Evolutionary conservation across 1,140 invertebrate genomes (phyloP).

Genomic region (Aphaenogaster rudis): DNA sequence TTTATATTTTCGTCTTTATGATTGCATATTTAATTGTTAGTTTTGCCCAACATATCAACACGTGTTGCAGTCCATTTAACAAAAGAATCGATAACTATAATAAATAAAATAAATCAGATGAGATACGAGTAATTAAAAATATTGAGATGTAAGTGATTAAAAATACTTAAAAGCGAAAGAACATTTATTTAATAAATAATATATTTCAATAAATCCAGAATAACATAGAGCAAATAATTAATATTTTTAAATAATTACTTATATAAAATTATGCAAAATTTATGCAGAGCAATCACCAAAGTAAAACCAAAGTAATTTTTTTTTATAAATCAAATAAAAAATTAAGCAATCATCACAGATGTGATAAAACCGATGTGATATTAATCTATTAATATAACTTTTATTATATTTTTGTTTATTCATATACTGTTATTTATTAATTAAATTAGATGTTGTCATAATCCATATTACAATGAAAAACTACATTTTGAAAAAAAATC

Average conservation of each 20-base stretch:
- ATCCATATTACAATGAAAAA: too few species aligned
- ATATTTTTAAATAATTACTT: not conserved
- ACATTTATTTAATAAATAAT: not conserved
- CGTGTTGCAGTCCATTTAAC: conserved; percentile 4
- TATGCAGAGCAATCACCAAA: too few species aligned
- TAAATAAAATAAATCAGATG: not conserved
- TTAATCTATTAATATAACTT: too few species aligned
- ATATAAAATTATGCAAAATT: not conserved
- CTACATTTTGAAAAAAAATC: too few species aligned
- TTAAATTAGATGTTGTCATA: too few species aligned
- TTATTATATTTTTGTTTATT: too few species aligned
- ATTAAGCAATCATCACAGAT: too few species aligned
- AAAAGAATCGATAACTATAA: not conserved
- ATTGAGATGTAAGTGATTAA: too few species aligned
- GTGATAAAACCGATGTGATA: too few species aligned
- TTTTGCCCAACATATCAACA: not conserved
- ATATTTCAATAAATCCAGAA: not conserved
- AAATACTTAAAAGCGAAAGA: not conserved
- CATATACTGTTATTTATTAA: too few species aligned
- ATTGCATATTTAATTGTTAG: conserved; percentile 30
- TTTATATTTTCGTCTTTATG: not conserved
- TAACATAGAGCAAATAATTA: not conserved
- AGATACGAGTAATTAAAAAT: conserved; percentile 15
- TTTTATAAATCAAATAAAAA: too few species aligned
- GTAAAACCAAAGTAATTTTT: too few species aligned